Percentiles rank a stretch among this genome's conserved stretches.
phyloP scores from a whole-genome alignment of 2,888 invertebrate species.

The Chrysolina americana region DNA sequence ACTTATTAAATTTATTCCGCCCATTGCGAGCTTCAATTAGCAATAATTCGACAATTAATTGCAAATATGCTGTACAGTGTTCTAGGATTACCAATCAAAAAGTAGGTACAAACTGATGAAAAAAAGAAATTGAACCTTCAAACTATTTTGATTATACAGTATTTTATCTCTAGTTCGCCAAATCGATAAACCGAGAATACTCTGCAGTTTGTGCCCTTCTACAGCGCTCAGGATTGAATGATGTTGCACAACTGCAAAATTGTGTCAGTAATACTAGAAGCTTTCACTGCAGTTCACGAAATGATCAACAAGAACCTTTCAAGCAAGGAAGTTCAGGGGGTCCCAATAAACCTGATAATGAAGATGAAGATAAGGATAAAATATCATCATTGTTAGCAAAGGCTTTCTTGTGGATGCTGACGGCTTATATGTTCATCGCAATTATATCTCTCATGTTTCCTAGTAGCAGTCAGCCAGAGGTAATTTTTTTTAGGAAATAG shows the following conservation, averaged over 20 bases:
- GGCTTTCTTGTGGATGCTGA: slow-evolving; percentile 85
- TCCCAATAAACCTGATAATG: slow-evolving; percentile 57
- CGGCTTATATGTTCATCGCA: slow-evolving; percentile 82
- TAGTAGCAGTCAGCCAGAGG: slow-evolving; percentile 81
- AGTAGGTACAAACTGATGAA: background rate
- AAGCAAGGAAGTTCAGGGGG: slow-evolving; percentile 46
- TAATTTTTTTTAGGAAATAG: slow-evolving; percentile 65
- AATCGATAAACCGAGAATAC: slow-evolving; percentile 71
- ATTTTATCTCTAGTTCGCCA: slow-evolving; percentile 29
- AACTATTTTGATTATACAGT: background rate
- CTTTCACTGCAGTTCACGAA: slow-evolving; percentile 58
- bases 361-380: slow-evolving; percentile 80
- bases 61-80: background rate
- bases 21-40: background rate
- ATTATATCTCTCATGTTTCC: slow-evolving; percentile 81
- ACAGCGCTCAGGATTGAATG: slow-evolving; percentile 71
- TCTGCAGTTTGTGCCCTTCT: slow-evolving; percentile 73
- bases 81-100: slow-evolving; percentile 6
- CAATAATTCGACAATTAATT: background rate
- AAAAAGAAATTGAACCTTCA: background rate
- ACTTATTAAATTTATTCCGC: slow-evolving; percentile 12
- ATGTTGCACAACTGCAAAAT: slow-evolving; percentile 62
- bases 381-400: slow-evolving; percentile 81
- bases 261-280: slow-evolving; percentile 54
- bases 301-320: slow-evolving; percentile 50